Base-by-base conservation (phyloP, 2,113 vertebrate genomes). In the Ammodytes dubius region DNA sequence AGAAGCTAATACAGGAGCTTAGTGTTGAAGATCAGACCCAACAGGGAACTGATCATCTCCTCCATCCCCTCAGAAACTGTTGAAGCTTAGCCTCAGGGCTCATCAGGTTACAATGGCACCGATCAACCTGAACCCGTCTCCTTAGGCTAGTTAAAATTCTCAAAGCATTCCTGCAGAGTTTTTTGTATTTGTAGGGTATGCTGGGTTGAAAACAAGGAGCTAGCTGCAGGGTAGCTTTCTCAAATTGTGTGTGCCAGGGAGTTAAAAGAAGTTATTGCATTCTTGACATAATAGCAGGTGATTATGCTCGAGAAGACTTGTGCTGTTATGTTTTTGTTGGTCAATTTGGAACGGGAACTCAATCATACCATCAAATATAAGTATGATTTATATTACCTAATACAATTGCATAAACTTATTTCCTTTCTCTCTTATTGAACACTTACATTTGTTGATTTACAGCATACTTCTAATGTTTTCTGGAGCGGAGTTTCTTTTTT, bases 101-200 rank as follows among this genome's bases (percentile, higher is more conserved):
- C 88, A 91, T 94, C 91, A 73, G 87, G 89, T 94, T 94, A 93
- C 93, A 93, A 79, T 85, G 81, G 82, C 68, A 82, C 49, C 11
- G 42, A 87, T 92, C 88, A 79, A 91, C 82, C 77, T 81, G 76
- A 84, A 81, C 65, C 64, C 61, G 17, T 87, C 74, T 89, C 84
- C 70, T 73, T 66, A 71, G 89, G 87, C 83, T 86, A 89, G 57
- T 65, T 73, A 80, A 80, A 65, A 79, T 74, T 89, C 82, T 79
- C 77, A 84, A 83, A 78, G 83, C 87, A 90, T 88, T 91, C 90
- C 89, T 90, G 61, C 70, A 86, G 19, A 84, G 54, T 82, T 84
- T 84, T 27, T 54, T 79, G 70, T 67, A 63, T 90, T 85, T 89
- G 69, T 65, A 68, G 71, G 79, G 79, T 43, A 86, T 84, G 79